phyloP scores from a whole-genome alignment of 2,113 vertebrate species.

The Strix uralensis region DNA sequence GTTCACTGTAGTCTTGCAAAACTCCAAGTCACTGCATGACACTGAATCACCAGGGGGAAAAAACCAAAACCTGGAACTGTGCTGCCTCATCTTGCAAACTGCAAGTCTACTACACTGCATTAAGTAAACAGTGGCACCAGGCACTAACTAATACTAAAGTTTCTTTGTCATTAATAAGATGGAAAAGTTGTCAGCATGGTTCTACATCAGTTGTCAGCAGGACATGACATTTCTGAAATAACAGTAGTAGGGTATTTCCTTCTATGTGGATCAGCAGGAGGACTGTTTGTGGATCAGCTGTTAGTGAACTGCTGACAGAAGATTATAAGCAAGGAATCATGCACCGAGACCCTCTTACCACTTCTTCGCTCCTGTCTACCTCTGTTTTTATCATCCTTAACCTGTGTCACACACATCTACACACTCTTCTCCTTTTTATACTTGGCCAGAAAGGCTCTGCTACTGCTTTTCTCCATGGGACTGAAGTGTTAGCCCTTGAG shows the following conservation, averaged over 20 bases:
- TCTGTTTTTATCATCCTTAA: background rate
- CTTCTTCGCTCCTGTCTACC: background rate
- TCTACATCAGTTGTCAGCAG: background rate
- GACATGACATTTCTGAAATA: background rate
- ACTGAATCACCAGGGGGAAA: background rate
- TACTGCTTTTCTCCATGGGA: background rate
- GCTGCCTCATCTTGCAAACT: background rate
- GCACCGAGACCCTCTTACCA: background rate
- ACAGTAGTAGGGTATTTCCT: background rate
- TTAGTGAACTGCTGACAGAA: background rate
- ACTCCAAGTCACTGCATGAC: background rate
- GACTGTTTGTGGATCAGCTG: background rate
- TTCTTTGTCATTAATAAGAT: background rate
- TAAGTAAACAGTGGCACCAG: background rate
- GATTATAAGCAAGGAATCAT: rapidly evolving
- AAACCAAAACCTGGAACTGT: background rate
- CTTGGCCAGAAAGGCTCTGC: background rate
- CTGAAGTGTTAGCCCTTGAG: background rate
- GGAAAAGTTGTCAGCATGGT: background rate
- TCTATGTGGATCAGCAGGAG: background rate
- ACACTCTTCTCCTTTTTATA: background rate
- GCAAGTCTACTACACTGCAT: background rate
- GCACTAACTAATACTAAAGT: background rate
- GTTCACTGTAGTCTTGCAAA: background rate
- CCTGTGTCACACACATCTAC: background rate